Percentiles rank a stretch among this genome's conserved stretches.
phyloP scores from a whole-genome alignment of 2,888 invertebrate genomes.

The Nymphalis polychloros region DNA sequence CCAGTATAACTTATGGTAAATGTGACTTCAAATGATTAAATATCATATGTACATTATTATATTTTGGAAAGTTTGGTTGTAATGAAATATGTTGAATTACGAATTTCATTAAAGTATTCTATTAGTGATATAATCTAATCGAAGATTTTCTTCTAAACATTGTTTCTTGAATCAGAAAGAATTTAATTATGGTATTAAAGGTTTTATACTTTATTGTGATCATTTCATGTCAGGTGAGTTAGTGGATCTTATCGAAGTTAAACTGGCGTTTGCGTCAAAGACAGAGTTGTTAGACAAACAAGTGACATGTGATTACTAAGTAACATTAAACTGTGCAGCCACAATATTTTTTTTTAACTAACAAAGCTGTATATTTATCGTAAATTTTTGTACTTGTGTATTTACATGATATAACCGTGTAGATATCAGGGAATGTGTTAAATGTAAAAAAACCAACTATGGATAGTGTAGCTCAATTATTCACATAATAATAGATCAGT shows the following conservation, averaged over 20 bases:
- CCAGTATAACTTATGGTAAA: not conserved
- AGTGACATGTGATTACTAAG: slow-evolving; percentile 7
- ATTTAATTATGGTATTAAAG: too few relatives aligned
- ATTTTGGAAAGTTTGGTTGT: too few relatives aligned
- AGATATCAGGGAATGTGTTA: slow-evolving; percentile 18
- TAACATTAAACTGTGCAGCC: slow-evolving; percentile 36
- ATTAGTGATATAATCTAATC: too few relatives aligned
- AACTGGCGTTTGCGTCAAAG: not conserved
- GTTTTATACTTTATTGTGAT: too few relatives aligned
- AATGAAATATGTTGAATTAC: too few relatives aligned
- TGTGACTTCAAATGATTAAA: too few relatives aligned
- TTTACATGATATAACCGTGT: slow-evolving; percentile 13
- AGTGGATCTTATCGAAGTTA: not conserved
- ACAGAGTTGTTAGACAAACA: slow-evolving; percentile 11
- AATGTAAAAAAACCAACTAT: slow-evolving; percentile 13
- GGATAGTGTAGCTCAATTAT: slow-evolving; percentile 30
- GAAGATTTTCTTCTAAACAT: too few relatives aligned
- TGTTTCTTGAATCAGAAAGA: too few relatives aligned
- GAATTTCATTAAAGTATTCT: too few relatives aligned
- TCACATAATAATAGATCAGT: slow-evolving; percentile 30
- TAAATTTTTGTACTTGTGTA: not conserved
- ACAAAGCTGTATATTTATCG: not conserved
- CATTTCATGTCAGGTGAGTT: too few relatives aligned
- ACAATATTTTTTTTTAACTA: slow-evolving; percentile 14
- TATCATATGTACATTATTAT: not conserved